These are phyloP conservation scores for Accipiter cooperii DNA, from an alignment of 2,113 vertebrate species.

Conservation along the genomic window DNA sequence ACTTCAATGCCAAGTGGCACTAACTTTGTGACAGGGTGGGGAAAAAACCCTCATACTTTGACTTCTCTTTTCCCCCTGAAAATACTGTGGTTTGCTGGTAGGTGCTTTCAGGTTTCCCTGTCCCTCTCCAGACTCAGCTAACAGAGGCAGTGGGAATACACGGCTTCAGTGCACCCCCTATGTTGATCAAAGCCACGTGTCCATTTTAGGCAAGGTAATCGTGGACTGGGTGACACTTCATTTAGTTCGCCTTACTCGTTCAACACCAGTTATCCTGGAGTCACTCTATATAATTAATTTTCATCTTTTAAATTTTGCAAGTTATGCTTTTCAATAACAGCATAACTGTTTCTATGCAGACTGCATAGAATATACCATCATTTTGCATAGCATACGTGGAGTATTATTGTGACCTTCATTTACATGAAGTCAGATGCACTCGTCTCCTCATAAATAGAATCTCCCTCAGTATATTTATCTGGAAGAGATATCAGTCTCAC, in stretches of 20 bases:
- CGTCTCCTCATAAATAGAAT: neutral
- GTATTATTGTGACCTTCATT: neutral
- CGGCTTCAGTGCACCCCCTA: neutral
- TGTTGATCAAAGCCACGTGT: neutral
- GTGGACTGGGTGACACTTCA: fast-evolving
- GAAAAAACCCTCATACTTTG: fast-evolving
- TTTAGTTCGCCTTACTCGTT: neutral
- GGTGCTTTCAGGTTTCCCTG: neutral
- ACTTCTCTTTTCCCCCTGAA: neutral
- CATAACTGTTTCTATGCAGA: neutral
- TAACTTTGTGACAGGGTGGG: neutral
- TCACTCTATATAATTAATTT: neutral
- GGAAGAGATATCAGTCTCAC: neutral
- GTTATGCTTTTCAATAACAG: neutral
- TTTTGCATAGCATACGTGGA: neutral
- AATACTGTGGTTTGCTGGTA: neutral
- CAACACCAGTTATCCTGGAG: neutral
- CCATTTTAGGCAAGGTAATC: neutral
- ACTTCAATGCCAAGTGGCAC: neutral
- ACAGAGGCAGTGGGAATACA: neutral
- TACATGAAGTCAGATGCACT: neutral
- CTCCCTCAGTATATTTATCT: neutral
- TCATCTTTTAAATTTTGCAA: neutral
- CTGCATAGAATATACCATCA: neutral
- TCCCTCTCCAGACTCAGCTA: neutral